Evolutionary conservation across 2,113 vertebrate genomes (phyloP).

Genomic region (Macaca nemestrina): DNA sequence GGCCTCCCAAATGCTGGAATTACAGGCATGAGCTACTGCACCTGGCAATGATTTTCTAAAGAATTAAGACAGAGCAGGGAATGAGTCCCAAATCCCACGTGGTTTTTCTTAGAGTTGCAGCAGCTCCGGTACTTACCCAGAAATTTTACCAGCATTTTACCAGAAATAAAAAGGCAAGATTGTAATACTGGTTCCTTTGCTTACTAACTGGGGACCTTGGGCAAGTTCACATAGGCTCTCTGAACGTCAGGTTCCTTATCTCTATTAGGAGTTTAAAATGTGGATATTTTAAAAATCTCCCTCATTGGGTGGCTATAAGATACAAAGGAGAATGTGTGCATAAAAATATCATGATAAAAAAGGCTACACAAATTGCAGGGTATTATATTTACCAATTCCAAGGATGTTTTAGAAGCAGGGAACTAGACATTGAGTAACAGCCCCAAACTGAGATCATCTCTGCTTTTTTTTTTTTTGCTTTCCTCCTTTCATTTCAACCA

Average conservation of each 20-base stretch:
- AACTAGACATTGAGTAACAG: background rate
- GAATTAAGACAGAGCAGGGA: background rate
- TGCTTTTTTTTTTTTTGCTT: background rate
- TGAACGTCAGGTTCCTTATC: background rate
- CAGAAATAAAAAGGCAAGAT: background rate
- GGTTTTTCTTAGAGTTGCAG: background rate
- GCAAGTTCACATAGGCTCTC: background rate
- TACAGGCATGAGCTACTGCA: too few relatives aligned
- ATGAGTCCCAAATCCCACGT: background rate
- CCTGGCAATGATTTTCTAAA: background rate
- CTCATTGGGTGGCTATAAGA: background rate
- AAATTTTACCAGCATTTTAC: background rate
- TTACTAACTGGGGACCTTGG: background rate
- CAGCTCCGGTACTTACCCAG: background rate
- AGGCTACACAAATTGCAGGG: background rate
- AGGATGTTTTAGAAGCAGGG: conserved; percentile 11
- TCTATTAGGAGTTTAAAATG: background rate
- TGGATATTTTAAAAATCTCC: background rate
- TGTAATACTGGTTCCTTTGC: background rate
- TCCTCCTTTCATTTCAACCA: background rate
- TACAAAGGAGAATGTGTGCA: background rate
- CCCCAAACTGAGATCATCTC: background rate
- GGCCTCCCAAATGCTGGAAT: too few relatives aligned
- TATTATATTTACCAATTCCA: background rate
- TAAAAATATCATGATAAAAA: background rate